Conservation (phyloP, 2,888 invertebrate species). For the Drosophila buzzatii region DNA sequence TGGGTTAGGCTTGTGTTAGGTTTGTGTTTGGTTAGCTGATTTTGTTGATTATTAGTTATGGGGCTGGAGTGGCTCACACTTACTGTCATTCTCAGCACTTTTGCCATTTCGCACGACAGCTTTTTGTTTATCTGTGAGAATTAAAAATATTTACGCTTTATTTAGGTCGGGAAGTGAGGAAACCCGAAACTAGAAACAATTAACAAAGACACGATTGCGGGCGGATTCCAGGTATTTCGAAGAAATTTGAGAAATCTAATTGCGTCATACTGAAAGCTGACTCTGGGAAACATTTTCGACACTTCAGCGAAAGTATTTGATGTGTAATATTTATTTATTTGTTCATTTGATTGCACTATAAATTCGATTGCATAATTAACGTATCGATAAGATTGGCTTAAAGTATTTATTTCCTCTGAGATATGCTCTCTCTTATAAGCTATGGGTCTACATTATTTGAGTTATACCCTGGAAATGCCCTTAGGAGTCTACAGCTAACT, state of each 20-base stretch:
- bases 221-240: neutral
- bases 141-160: conserved; percentile 75
- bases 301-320: neutral
- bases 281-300: neutral
- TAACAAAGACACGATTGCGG: neutral
- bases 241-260: neutral
- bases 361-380: neutral
- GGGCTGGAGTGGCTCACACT: conserved; percentile 61
- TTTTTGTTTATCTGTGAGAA: conserved; percentile 85
- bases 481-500: neutral
- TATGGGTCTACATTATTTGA: neutral
- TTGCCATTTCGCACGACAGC: conserved; percentile 84
- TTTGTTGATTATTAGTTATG: conserved; percentile 14
- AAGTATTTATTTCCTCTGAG: neutral
- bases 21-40: neutral
- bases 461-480: conserved; percentile 1
- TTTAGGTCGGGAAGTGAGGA: conserved; percentile 33
- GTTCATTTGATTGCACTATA: neutral
- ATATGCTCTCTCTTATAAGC: neutral
- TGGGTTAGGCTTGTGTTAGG: conserved; percentile 7
- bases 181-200: conserved; percentile 4
- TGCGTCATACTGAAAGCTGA: neutral
- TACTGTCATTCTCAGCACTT: conserved; percentile 83
- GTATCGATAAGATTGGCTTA: neutral
- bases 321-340: neutral